Evolutionary conservation across 2,797 vertebrate species (phyloP).

Genomic region (Falco naumanni): DNA sequence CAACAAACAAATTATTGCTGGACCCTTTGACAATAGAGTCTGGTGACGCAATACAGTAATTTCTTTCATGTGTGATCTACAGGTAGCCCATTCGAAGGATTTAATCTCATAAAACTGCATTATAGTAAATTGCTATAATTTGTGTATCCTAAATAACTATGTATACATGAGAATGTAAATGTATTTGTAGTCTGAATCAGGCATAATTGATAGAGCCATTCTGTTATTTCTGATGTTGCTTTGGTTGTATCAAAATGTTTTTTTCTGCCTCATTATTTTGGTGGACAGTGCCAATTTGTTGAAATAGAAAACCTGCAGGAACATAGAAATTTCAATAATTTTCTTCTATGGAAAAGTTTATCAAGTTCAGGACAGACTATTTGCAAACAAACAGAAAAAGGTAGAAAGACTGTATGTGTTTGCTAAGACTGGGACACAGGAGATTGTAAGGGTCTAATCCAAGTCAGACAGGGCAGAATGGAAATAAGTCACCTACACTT

Average conservation of each 20-base stretch:
- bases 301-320: neutral
- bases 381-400: neutral
- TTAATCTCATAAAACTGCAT: neutral
- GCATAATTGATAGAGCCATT: neutral
- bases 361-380: neutral
- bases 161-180: neutral
- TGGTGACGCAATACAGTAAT: neutral
- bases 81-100: neutral
- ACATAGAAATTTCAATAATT: neutral
- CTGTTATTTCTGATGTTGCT: neutral
- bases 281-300: neutral
- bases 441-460: neutral
- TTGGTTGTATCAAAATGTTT: neutral
- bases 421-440: neutral
- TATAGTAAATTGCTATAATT: neutral
- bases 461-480: neutral
- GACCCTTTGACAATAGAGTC: neutral
- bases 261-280: neutral
- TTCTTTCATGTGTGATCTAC: neutral
- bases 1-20: neutral
- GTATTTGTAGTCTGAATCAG: neutral
- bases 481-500: neutral
- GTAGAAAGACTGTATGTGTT: neutral
- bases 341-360: neutral
- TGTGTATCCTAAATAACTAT: neutral